These are phyloP conservation scores for Lithophane socia DNA, from an alignment of 2,888 invertebrate species.

Conservation along the genomic window DNA sequence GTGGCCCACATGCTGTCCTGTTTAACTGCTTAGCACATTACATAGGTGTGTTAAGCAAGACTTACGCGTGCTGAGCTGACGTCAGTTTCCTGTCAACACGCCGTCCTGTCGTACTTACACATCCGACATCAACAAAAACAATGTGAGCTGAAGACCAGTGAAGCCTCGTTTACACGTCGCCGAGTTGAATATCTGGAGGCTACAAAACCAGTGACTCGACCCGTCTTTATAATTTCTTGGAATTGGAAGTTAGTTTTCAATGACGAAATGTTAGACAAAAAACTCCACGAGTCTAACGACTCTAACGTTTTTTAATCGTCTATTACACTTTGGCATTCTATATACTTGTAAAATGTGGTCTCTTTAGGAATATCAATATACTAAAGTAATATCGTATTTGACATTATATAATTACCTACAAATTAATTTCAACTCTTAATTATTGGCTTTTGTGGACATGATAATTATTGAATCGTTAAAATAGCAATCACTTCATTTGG, in stretches of 20 bases:
- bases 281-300: background rate
- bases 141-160: slow-evolving; percentile 46
- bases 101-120: slow-evolving; percentile 57
- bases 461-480: no score
- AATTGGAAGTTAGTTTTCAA: background rate
- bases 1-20: slow-evolving; percentile 43
- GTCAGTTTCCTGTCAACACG: slow-evolving; percentile 57
- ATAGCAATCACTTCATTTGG: no score
- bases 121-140: slow-evolving; percentile 62
- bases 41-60: slow-evolving; percentile 48
- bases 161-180: slow-evolving; percentile 36
- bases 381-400: no score
- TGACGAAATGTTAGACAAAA: background rate
- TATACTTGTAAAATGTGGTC: background rate
- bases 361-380: background rate
- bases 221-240: background rate
- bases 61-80: slow-evolving; percentile 49
- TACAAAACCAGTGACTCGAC: background rate
- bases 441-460: no score
- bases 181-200: background rate
- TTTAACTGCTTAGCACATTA: slow-evolving; percentile 55
- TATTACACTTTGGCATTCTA: background rate
- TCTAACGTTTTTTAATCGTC: background rate
- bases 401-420: no score
- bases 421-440: no score